Evolutionary conservation across 2,797 vertebrate species (phyloP), one percentile per base, ranked within the genome.

Genomic region (Oceanodroma leucorhoa): DNA sequence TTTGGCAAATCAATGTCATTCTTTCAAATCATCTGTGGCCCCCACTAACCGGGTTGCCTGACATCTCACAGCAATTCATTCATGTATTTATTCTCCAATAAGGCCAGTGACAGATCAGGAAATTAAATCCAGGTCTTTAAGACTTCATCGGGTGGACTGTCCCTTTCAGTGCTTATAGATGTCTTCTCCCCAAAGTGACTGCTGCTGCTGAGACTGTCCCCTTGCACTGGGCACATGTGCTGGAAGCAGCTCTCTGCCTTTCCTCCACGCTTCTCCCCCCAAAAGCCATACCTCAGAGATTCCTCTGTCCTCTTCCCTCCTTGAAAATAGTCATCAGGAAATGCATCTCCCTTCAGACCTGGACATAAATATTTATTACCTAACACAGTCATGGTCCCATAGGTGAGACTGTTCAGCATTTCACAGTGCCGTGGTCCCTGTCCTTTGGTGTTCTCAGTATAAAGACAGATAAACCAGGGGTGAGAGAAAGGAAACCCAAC

Each of bases 371-470:
- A 48, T 69, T 69, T 27, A 51, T 43, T 43, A 10, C 7, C 24
- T 34, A 48, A 14, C 43, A 27, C 34, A 38, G 57, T 9, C 14
- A 16, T 0, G 3, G 19, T 66, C 48, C 19, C 15, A 2, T 3
- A 4, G 22, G 34, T 92, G 53, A 41, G 58, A 48, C 62, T 50
- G 32, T 65, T 78, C 46, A 41, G 3, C 6, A 0, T 73, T 69
- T 51, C 57, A 64, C 64, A 26, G 71, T 0, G 0, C 38, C 0
- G 0, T 4, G 9, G 6, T 45, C 78, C 11, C 24, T 45, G 32
- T 41, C 54, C 61, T 83, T 62, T 34, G 45, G 29, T 54, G 21
- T 29, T 76, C 43, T 58, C 17, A 13, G 20, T 22, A 22, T 9
- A 78, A 64, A 64, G 32, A 21, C 8, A 29, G 19, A 66, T 21